Base-by-base conservation (phyloP, 1,140 invertebrate genomes). In the Drosophila ananassae region DNA sequence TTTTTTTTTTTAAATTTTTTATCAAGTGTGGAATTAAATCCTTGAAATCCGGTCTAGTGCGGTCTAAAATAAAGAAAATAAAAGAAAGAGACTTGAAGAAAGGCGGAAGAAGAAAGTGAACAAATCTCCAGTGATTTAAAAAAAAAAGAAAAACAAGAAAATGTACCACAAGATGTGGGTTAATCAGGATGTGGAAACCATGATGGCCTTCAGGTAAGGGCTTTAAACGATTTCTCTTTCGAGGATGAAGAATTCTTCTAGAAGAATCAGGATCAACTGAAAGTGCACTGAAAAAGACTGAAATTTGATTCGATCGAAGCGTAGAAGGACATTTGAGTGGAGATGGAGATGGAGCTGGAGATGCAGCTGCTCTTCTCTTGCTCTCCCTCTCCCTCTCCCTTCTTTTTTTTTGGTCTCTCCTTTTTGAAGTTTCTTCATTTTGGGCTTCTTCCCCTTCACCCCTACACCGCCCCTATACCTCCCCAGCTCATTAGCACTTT, bases 251-350 rank as follows among this genome's bases (percentile, higher is more conserved):
- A 37, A 37, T 37, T 37, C 34, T 37, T 37, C 34, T n/a, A 12
- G 34, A 37, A 37, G 34, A n/a, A 37, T n/a, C 34, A 37, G 34
- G 34, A 37, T 17, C 17, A 17, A 17, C 17, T 17, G 17, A 17
- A 17, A 17, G 17, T 17, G 17, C 17, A 17, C 17, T 17, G 17
- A 17, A 17, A 17, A 17, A 17, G 17, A 44, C 37, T 46, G 30
- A 39, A 48, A 67, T 67, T 69, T 55, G 62, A 69, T 39, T 44
- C 60, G 21, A 50, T 25, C 12, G 13, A 3, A 32, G 22, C 17
- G 17, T 17, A 67, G 72, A 69, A 89, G 83, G 79, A 89, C 73
- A 89, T 82, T 89, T 89, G 66, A 73, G 53, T 77, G 68, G 37
- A 56, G 58, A 66, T 17, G 17, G 17, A 17, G 17, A 17, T 17